Conservation (phyloP, 2,113 vertebrate species). For the Loxodonta africana region DNA sequence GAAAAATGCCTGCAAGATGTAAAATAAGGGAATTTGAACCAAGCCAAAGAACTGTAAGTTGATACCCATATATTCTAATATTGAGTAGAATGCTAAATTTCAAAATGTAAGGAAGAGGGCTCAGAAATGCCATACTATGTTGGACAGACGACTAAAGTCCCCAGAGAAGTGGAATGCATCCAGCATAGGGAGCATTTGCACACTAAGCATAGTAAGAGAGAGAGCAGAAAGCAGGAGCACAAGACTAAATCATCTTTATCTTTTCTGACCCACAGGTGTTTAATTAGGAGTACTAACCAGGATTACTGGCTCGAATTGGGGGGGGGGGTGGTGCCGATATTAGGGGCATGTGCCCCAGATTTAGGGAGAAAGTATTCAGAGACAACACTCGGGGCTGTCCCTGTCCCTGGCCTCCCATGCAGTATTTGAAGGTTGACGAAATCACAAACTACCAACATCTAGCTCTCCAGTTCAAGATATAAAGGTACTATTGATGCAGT, state of each 20-base stretch:
- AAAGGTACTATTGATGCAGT: neutral
- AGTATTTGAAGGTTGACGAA: neutral
- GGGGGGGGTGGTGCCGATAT: fast-evolving
- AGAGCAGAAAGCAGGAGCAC: neutral
- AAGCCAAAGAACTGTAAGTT: neutral
- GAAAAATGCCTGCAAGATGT: neutral
- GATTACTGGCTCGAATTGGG: neutral
- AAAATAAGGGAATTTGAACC: neutral
- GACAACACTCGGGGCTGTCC: neutral
- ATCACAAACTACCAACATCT: neutral
- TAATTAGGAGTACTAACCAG: neutral
- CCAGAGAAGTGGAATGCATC: neutral
- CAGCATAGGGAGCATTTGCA: neutral
- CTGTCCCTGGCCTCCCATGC: neutral
- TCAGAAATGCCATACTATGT: neutral
- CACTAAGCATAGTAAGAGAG: neutral
- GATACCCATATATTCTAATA: neutral
- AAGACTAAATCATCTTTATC: neutral
- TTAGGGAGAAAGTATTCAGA: neutral
- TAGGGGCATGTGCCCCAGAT: neutral
- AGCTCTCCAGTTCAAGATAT: neutral
- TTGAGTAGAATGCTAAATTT: neutral
- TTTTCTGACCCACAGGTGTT: neutral
- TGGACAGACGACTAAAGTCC: neutral
- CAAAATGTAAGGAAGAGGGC: neutral